Base-by-base conservation (phyloP, 2,888 invertebrate species). In the Cerceris rybyensis region DNA sequence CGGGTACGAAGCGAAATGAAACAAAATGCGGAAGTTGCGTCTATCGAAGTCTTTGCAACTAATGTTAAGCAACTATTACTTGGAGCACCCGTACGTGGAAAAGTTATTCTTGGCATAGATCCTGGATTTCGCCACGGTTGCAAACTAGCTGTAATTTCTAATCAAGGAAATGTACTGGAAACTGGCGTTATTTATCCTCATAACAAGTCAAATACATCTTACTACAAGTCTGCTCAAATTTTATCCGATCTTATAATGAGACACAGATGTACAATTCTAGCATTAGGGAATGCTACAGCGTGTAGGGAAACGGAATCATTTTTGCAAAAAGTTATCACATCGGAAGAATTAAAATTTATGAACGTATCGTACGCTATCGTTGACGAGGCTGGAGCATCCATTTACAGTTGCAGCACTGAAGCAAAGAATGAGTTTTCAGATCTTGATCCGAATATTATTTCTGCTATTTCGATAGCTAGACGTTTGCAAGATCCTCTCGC, bases 81-180 rank as follows among this genome's bases (percentile, higher is more conserved):
- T 11, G 95, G 95, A 58, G 95, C 97, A 16, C 98, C 98, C 0
- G 93, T 98, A 0, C 95, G 96, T 88, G 97, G 97, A 49, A 95
- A 95, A 90, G 93, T 94, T 7, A 96, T 98, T 73, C 93, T 97
- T 42, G 98, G 97, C 0, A 94, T 98, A 65, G 98, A 98, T 93
- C 98, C 98, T 0, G 98, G 98, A 0, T 98, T 96, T 90, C 93
- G 93, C 78, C 96, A 97, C 90, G 98, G 98, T 0, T 98, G 98
- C 90, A 98, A 98, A 94, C 93, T 96, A 54, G 98, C 98, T 2
- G 93, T 98, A 6, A 95, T 98, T 76, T 96, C 96, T 11, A 93
- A 94, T 69, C 95, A 94, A 65, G 97, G 97, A 0, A 94, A 94
- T 77, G 94, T 97, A 55, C 90, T 97, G 39, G 95, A 95, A 17